Evolutionary conservation across 2,113 vertebrate species (phyloP).

Genomic region (Hydropotes inermis): DNA sequence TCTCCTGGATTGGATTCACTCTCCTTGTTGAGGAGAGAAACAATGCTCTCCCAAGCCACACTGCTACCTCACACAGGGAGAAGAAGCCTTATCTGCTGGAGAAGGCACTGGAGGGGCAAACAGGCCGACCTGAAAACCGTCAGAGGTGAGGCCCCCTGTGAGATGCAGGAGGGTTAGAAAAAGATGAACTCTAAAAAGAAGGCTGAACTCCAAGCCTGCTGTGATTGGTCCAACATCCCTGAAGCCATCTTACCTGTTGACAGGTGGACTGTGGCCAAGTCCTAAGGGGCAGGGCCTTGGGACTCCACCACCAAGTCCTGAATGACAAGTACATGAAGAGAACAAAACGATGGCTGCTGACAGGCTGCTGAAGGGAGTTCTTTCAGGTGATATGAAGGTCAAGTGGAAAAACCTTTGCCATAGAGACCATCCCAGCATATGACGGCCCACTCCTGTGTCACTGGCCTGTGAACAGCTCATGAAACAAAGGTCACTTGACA

Average conservation of each 20-base stretch:
- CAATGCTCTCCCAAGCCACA: too few relatives aligned
- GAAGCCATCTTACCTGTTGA: not conserved
- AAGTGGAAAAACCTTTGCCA: not conserved
- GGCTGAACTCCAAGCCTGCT: not conserved
- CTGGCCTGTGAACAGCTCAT: not conserved
- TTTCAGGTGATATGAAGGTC: too few relatives aligned
- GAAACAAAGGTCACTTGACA: not conserved
- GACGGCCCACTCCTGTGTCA: rapidly evolving
- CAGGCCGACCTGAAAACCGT: rapidly evolving
- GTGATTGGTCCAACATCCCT: too few relatives aligned
- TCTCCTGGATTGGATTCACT: not conserved
- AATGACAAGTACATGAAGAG: rapidly evolving
- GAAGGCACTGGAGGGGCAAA: not conserved
- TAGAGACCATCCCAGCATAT: not conserved
- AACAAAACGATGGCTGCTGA: not conserved
- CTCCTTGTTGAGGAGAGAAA: not conserved
- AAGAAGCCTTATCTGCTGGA: too few relatives aligned
- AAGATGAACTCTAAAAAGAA: not conserved
- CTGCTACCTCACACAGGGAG: rapidly evolving
- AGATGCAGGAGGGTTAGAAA: rapidly evolving
- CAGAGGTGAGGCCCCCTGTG: rapidly evolving
- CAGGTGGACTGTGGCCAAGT: not conserved
- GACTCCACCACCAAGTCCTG: not conserved
- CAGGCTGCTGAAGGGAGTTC: not conserved
- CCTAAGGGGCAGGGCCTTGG: too few relatives aligned